Conservation (phyloP, 2,113 vertebrate species). For the Nyctereutes procyonoides region DNA sequence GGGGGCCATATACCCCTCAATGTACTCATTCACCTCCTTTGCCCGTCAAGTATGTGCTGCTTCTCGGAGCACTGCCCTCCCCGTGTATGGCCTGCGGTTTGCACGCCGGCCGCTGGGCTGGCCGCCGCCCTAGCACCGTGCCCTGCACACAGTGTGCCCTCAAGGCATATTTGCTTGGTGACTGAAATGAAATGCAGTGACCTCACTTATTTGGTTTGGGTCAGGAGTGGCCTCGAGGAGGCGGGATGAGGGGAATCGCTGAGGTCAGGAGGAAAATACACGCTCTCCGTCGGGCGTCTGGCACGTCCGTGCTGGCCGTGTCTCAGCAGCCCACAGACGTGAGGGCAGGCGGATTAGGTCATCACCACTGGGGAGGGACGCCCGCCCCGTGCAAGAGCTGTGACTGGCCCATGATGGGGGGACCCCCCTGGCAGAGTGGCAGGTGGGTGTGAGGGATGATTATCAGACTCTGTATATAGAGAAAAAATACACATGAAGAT, state of each 20-base stretch:
- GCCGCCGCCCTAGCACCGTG: fast-evolving
- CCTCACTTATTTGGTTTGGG: conserved; percentile 10
- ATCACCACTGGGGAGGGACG: fast-evolving
- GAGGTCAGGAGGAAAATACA: neutral
- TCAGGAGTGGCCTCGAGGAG: neutral
- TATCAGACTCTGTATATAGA: neutral
- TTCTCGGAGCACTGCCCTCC: neutral
- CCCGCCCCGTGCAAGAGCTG: neutral
- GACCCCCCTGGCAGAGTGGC: neutral
- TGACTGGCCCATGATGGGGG: fast-evolving
- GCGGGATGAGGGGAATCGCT: neutral
- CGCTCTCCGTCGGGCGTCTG: neutral
- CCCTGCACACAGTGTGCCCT: neutral
- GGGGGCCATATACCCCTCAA: neutral
- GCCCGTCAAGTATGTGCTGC: neutral
- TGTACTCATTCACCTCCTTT: neutral
- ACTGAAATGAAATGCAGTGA: neutral
- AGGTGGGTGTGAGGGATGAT: neutral
- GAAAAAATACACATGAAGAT: neutral
- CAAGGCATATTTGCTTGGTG: neutral
- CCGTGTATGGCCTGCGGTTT: neutral
- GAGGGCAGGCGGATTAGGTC: neutral
- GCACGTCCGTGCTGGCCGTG: fast-evolving
- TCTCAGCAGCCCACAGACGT: neutral
- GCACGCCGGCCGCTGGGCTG: fast-evolving